These are phyloP conservation scores for Hippocampus abdominalis DNA, from an alignment of 2,113 vertebrate genomes.

Conservation along the genomic window DNA sequence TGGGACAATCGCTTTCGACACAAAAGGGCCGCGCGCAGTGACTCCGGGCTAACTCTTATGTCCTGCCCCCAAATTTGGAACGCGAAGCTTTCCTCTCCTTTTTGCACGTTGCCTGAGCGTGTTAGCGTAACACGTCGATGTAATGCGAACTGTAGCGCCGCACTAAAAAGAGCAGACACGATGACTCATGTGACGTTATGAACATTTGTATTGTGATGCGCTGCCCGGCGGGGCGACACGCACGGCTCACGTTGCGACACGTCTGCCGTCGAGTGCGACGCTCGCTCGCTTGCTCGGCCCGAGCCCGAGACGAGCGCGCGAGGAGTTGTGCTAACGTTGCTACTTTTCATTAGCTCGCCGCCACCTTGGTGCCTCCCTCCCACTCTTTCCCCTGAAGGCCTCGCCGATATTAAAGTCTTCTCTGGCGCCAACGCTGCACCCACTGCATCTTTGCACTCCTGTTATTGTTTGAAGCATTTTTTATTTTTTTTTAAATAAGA, in stretches of 20 bases:
- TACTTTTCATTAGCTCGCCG: constrained; percentile 56
- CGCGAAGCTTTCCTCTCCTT: neutral
- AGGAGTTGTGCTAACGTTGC: constrained; percentile 49
- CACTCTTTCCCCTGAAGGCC: constrained; percentile 34
- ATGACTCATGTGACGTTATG: constrained; percentile 17
- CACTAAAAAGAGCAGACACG: constrained; percentile 1
- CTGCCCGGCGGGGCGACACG: neutral
- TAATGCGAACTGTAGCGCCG: constrained; percentile 21
- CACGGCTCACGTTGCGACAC: neutral
- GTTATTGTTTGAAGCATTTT: constrained; percentile 1
- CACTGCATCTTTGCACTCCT: constrained; percentile 19
- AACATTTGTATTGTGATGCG: constrained; percentile 18
- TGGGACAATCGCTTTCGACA: neutral
- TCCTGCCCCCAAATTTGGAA: neutral
- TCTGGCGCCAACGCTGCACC: constrained; percentile 28
- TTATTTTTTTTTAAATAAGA: neutral
- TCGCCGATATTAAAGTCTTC: constrained; percentile 45
- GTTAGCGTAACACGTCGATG: constrained; percentile 9
- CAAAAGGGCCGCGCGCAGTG: neutral
- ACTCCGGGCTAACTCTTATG: too few species aligned
- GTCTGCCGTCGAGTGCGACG: neutral
- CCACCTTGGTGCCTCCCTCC: constrained; percentile 39
- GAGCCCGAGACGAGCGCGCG: neutral
- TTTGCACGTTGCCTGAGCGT: neutral
- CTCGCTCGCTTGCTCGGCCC: neutral